A percentile compares a stretch with the other conserved stretches of the same genome.
Conservation (phyloP, 1,140 invertebrate species). For the Adoxophyes honmai region DNA sequence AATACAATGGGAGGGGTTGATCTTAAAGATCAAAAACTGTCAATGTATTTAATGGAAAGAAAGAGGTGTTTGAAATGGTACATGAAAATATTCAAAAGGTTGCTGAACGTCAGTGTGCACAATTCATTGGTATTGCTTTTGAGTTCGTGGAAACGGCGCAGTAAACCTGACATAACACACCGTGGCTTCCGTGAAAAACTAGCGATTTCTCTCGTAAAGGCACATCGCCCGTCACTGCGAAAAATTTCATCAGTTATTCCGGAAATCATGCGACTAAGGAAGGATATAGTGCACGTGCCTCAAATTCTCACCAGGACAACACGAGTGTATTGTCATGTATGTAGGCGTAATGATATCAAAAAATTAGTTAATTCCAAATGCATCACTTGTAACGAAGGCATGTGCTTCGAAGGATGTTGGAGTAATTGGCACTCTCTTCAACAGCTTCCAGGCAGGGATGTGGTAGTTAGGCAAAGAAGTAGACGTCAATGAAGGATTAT, state of each 20-base stretch:
- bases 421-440: neutral
- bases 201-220: neutral
- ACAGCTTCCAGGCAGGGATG: neutral
- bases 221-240: neutral
- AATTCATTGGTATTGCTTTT: constrained; percentile 14
- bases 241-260: neutral
- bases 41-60: constrained; percentile 28
- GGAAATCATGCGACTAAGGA: neutral
- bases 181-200: constrained; percentile 1
- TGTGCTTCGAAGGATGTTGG: neutral
- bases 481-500: too few species aligned
- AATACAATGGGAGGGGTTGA: too few species aligned
- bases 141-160: neutral
- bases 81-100: constrained; percentile 23
- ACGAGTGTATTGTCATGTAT: neutral
- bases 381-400: neutral
- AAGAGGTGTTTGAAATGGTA: constrained; percentile 29
- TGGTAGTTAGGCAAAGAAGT: neutral
- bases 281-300: neutral
- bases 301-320: neutral
- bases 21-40: too few species aligned
- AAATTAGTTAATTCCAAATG: neutral
- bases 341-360: neutral
- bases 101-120: constrained; percentile 20
- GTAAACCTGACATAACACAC: neutral